Percentiles rank a stretch among this genome's conserved stretches.
phyloP scores from a whole-genome alignment of 2,888 invertebrate species.

The Stenurella melanura region DNA sequence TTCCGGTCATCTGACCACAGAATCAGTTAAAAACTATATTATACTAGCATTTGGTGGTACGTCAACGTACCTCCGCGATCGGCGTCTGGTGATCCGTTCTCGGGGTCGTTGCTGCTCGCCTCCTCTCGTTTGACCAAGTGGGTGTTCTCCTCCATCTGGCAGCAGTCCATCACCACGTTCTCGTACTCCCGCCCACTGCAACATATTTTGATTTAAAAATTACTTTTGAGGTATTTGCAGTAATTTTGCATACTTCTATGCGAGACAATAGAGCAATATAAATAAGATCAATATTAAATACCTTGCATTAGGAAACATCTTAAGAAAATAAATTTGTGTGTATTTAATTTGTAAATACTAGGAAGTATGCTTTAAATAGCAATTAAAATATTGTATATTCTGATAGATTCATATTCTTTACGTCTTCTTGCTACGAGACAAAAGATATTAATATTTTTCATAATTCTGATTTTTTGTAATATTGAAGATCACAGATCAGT shows the following conservation, averaged over 20 bases:
- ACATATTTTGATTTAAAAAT: constrained; percentile 54
- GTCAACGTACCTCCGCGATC: constrained; percentile 81
- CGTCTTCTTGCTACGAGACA: too few species aligned
- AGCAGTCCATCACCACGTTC: constrained; percentile 94
- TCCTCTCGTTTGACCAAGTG: constrained; percentile 91
- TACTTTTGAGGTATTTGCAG: constrained; percentile 32
- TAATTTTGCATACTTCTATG: background rate
- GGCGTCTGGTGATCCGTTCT: constrained; percentile 91
- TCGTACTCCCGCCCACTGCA: constrained; percentile 90
- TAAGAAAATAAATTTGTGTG: too few species aligned
- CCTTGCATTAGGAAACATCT: too few species aligned
- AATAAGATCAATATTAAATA: too few species aligned
- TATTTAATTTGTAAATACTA: too few species aligned
- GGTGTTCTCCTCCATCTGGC: constrained; percentile 90
- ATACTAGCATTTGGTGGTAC: constrained; percentile 70
- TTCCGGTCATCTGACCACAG: constrained; percentile 76
- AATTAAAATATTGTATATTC: too few species aligned
- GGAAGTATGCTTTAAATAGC: too few species aligned
- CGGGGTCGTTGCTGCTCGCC: constrained; percentile 83
- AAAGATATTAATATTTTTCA: too few species aligned
- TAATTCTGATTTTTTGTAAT: too few species aligned
- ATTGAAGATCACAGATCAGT: too few species aligned
- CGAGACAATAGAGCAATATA: too few species aligned
- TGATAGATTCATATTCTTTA: too few species aligned
- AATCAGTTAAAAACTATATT: constrained; percentile 66